Evolutionary conservation across 2,113 vertebrate genomes (phyloP), one percentile per base, ranked within the genome.

Genomic region (Cathartes aura): DNA sequence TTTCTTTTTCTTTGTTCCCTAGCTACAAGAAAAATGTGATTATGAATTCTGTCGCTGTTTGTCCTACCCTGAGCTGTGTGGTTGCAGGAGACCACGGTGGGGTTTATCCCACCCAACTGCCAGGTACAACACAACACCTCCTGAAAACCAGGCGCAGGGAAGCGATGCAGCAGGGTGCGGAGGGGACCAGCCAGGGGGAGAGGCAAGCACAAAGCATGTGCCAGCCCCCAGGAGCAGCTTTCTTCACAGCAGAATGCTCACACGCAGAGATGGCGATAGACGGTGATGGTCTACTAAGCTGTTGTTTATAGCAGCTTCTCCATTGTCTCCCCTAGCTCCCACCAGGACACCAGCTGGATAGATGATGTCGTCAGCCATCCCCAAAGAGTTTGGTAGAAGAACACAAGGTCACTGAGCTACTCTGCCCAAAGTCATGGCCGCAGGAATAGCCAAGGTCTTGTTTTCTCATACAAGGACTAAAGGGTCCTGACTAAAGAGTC

Each of bases 251-350:
- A 47, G 38, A 34, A 5, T 6, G 11, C 45, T 74, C 26, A 55
- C 12, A 18, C 0, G 0, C 38, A 81, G 58, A 47, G 9, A 30
- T 16, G 40, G 26, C 0, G 0, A 59, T 13, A 38, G n/a, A 30
- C 58, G 36, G 42, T 55, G 76, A 82, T 55, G 36, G 19, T 64
- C 19, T 27, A 21, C 7, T 2, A 58, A 78, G 47, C 29, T 87
- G 55, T 32, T 79, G 32, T 32, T 90, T 71, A 43, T 43, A 86
- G 8, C 18, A 62, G 47, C 19, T 74, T 87, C 30, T 87, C 50
- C 5, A 4, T 70, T 34, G 36, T 17, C 78, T 64, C 34, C 23
- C 15, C 38, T 8, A 30, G 14, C 27, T 91, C 72, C 34, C 34
- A 91, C 19, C 55, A 71, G 55, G 36, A 93, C 38, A 73, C 8